phyloP scores from a whole-genome alignment of 2,797 vertebrate species.

The Anguilla megastoma region DNA sequence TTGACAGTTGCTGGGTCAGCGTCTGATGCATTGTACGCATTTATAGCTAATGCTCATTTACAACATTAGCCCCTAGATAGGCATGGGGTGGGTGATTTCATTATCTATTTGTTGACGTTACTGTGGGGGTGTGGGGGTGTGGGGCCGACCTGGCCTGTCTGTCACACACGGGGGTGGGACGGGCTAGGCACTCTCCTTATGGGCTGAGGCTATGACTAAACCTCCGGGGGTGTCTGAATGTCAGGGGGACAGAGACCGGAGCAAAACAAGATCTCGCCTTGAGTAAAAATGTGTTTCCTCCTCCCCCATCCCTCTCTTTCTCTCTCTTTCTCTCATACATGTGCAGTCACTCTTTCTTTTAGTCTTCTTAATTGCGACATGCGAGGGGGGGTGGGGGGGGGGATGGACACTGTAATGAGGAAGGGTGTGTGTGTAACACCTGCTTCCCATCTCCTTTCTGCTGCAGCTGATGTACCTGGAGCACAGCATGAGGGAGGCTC shows the following conservation, averaged over 20 bases:
- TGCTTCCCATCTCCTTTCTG: slow-evolving; percentile 21
- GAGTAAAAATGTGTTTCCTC: neutral
- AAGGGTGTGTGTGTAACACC: neutral
- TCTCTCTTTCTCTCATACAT: neutral
- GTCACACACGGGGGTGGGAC: neutral
- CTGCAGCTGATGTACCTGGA: slow-evolving; percentile 95
- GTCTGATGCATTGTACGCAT: too few species aligned
- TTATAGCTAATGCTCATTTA: too few species aligned
- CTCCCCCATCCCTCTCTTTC: neutral
- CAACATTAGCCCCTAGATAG: too few species aligned
- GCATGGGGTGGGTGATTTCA: slow-evolving; percentile 3
- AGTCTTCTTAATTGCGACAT: neutral
- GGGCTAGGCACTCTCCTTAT: neutral
- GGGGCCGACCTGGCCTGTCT: slow-evolving; percentile 16
- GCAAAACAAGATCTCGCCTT: slow-evolving; percentile 21
- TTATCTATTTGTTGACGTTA: slow-evolving; percentile 25
- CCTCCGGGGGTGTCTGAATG: neutral
- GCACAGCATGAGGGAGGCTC: slow-evolving; percentile 91
- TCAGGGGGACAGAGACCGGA: neutral
- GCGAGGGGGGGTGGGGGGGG: too few species aligned
- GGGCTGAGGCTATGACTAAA: slow-evolving; percentile 16
- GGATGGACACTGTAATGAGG: neutral
- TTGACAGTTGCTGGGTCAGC: neutral
- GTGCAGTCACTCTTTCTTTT: neutral
- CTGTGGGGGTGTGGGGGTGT: neutral